phyloP scores from a whole-genome alignment of 2,113 vertebrate genomes.

The Salminus brasiliensis region DNA sequence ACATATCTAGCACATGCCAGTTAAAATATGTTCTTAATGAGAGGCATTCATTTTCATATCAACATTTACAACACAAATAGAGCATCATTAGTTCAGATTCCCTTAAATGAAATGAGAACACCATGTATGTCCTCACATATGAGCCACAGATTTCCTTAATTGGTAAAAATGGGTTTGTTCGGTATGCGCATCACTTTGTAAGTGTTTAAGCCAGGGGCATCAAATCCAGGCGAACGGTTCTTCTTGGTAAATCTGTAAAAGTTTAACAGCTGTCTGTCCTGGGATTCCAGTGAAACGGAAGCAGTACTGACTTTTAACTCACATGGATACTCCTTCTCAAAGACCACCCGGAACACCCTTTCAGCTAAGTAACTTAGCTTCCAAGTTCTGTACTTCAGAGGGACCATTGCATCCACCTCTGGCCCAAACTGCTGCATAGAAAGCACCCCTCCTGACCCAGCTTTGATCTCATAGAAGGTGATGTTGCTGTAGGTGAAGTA shows the following conservation, averaged over 20 bases:
- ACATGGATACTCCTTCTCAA: conserved; percentile 88
- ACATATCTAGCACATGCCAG: neutral
- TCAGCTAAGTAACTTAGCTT: conserved; percentile 84
- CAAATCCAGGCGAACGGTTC: conserved; percentile 86
- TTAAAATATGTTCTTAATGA: neutral
- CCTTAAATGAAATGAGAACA: neutral
- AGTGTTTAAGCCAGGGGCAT: conserved; percentile 89
- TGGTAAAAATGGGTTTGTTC: conserved; percentile 76
- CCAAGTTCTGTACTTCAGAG: conserved; percentile 81
- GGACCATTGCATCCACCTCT: conserved; percentile 82
- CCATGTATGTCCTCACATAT: neutral
- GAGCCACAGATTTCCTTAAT: conserved; percentile 44
- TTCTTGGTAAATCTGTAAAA: conserved; percentile 82
- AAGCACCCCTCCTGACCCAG: conserved; percentile 75
- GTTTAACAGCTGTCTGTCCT: conserved; percentile 88
- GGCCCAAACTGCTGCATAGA: conserved; percentile 90
- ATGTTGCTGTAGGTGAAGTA: conserved; percentile 87
- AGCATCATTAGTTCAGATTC: neutral
- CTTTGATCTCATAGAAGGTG: conserved; percentile 88
- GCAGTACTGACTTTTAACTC: conserved; percentile 79
- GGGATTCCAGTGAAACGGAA: conserved; percentile 86
- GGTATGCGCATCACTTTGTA: conserved; percentile 82
- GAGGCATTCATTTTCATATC: neutral
- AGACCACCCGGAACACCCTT: conserved; percentile 85
- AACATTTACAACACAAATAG: neutral